phyloP scores from a whole-genome alignment of 2,113 vertebrate species.

The Tursiops truncatus region DNA sequence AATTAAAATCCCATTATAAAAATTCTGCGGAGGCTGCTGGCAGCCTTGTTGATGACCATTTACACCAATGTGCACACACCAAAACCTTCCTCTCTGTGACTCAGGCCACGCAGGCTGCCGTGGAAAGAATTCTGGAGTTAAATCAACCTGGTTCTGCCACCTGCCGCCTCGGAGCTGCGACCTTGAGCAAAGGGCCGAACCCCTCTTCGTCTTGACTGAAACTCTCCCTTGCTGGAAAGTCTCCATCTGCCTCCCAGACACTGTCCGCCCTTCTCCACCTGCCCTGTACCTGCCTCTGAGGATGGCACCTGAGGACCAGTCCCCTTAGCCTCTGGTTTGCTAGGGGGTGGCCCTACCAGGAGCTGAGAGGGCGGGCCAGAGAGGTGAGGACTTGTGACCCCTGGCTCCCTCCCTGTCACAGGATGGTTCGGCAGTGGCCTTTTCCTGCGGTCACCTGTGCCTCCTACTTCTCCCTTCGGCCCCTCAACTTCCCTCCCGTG shows the following conservation, averaged over 20 bases:
- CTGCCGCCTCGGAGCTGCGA: neutral
- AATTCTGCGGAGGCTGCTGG: neutral
- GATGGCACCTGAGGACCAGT: neutral
- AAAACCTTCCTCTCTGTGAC: neutral
- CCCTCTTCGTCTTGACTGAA: neutral
- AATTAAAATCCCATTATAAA: slow-evolving; percentile 69
- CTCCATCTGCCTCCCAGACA: neutral
- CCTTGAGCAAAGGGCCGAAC: neutral
- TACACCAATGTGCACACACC: neutral
- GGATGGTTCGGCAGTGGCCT: neutral
- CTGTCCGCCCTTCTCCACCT: neutral
- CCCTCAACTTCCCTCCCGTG: neutral
- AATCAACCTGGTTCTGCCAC: neutral
- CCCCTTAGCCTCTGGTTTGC: neutral
- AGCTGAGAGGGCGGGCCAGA: neutral
- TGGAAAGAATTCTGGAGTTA: neutral
- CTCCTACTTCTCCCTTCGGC: neutral
- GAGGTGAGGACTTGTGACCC: neutral
- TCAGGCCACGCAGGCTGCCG: neutral
- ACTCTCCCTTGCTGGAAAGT: too few species aligned
- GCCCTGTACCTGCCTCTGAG: neutral
- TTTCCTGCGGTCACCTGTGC: neutral
- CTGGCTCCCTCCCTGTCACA: neutral
- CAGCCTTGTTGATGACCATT: neutral
- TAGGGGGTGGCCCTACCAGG: rapidly evolving